These are phyloP conservation scores for Leucopsar rothschildi DNA, from an alignment of 2,113 vertebrate genomes.

Conservation along the genomic window DNA sequence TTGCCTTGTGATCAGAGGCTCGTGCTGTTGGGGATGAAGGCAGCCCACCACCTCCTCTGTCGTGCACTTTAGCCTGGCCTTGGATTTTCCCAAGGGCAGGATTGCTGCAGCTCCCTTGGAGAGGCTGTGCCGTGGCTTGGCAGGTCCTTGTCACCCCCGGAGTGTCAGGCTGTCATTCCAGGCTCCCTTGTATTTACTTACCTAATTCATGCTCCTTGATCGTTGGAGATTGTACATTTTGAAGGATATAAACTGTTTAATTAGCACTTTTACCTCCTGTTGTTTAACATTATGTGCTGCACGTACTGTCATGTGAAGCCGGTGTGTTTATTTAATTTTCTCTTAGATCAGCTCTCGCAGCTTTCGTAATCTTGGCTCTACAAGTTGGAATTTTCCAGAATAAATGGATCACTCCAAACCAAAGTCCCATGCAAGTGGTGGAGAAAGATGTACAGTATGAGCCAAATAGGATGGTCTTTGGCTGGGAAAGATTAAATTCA, in stretches of 20 bases:
- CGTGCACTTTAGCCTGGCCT: not conserved
- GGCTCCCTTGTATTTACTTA: not conserved
- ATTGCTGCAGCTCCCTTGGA: not conserved
- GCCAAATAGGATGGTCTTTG: not conserved
- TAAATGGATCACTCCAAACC: not conserved
- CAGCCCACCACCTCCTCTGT: not conserved
- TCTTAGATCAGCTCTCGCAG: not conserved
- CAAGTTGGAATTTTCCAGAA: not conserved
- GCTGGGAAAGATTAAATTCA: slow-evolving; percentile 28
- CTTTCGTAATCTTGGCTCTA: not conserved
- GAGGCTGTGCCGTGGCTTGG: not conserved
- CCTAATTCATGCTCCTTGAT: not conserved
- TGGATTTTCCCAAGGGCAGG: not conserved
- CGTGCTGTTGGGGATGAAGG: not conserved
- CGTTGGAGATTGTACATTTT: not conserved
- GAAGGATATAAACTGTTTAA: not conserved
- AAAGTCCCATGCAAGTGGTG: not conserved
- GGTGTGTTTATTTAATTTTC: not conserved
- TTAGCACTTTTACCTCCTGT: not conserved
- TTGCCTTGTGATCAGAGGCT: not conserved
- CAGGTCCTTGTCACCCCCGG: not conserved
- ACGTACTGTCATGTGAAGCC: not conserved
- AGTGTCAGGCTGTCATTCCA: not conserved
- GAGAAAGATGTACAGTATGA: not conserved
- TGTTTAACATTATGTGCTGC: not conserved